These are phyloP conservation scores for Drosophila repletoides DNA, from an alignment of 1,140 invertebrate species.

Conservation along the genomic window DNA sequence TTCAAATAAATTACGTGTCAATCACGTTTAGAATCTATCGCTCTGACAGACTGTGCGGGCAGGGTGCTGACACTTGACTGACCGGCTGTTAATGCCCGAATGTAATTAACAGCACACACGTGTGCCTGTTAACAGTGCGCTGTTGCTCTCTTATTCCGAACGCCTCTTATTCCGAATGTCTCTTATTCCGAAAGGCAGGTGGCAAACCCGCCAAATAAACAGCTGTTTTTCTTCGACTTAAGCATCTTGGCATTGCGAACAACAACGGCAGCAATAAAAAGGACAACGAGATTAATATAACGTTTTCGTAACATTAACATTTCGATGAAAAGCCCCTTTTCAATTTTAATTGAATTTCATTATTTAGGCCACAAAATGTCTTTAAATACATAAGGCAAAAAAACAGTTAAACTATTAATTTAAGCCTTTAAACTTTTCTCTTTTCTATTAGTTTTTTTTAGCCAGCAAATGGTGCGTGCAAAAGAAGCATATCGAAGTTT, in stretches of 20 bases:
- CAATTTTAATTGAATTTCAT: conserved; percentile 61
- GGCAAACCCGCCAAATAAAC: conserved; percentile 65
- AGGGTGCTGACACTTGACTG: not conserved
- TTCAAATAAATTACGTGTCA: conserved; percentile 29
- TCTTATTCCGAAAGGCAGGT: too few species aligned
- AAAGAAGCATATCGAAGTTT: conserved; percentile 57
- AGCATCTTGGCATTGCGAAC: conserved; percentile 7
- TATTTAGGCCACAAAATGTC: conserved; percentile 35
- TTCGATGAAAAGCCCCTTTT: not conserved
- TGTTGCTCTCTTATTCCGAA: conserved; percentile 60
- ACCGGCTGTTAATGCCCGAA: not conserved
- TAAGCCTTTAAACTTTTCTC: conserved; percentile 15
- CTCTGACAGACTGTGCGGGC: not conserved
- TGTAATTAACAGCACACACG: conserved; percentile 5
- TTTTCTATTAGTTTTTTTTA: not conserved
- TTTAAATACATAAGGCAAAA: conserved; percentile 27
- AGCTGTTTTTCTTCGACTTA: conserved; percentile 49
- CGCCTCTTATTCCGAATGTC: conserved; percentile 3
- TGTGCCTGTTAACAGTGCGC: conserved; percentile 10
- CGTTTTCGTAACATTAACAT: conserved; percentile 35
- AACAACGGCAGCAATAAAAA: too few species aligned
- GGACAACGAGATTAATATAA: too few species aligned
- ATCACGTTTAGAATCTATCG: conserved; percentile 6
- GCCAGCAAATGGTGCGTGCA: conserved; percentile 65
- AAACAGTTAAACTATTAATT: too few species aligned